These are phyloP conservation scores for Stenurella melanura DNA, from an alignment of 2,888 invertebrate species.

Conservation along the genomic window DNA sequence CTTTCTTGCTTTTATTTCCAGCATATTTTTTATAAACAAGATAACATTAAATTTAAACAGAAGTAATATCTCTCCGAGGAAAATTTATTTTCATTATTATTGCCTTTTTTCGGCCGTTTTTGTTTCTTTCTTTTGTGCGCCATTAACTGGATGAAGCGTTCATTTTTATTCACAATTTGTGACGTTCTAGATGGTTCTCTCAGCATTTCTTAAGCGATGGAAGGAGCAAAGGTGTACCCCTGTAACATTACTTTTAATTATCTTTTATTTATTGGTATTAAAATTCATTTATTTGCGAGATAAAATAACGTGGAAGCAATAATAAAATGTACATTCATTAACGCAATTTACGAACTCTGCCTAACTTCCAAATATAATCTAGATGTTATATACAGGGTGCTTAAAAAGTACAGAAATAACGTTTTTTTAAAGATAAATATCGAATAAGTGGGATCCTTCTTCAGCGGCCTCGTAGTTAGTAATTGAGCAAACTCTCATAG, in stretches of 20 bases:
- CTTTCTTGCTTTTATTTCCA: neutral
- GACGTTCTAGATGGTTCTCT: neutral
- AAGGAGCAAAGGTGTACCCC: neutral
- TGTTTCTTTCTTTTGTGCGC: neutral
- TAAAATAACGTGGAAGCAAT: neutral
- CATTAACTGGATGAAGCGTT: neutral
- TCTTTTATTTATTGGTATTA: neutral
- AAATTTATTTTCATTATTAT: constrained; percentile 4
- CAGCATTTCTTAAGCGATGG: neutral
- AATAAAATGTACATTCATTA: no score
- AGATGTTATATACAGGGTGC: no score
- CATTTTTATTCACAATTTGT: neutral
- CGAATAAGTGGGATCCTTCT: no score
- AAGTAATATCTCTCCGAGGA: neutral
- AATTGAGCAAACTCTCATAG: no score
- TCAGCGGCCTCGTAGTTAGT: no score
- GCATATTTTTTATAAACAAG: neutral
- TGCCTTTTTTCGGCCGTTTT: constrained; percentile 1
- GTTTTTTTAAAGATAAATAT: no score
- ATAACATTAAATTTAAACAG: neutral
- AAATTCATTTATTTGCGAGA: neutral
- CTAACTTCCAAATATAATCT: no score
- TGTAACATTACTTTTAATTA: neutral
- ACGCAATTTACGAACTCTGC: no score
- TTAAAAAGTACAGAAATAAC: no score